phyloP scores from a whole-genome alignment of 1,140 invertebrate species.

The Drosophila funebris region DNA sequence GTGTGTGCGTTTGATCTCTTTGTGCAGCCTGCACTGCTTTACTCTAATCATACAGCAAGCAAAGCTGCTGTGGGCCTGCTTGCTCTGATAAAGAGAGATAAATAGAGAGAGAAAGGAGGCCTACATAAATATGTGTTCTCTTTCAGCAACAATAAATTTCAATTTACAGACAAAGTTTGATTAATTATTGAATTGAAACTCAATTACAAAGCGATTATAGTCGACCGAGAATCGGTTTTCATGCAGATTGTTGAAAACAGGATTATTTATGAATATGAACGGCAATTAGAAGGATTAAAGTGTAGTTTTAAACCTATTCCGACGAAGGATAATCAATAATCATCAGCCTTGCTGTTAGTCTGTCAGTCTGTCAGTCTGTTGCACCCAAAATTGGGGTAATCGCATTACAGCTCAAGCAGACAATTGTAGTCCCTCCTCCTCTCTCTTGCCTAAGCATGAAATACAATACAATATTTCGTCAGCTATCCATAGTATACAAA shows the following conservation, averaged over 20 bases:
- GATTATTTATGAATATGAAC: not conserved
- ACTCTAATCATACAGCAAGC: too few species aligned
- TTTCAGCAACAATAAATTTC: not conserved
- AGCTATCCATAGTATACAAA: slow-evolving; percentile 18
- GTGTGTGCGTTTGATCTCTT: too few species aligned
- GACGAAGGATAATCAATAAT: slow-evolving; percentile 10
- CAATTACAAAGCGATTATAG: not conserved
- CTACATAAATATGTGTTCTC: too few species aligned
- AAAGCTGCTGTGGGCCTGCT: too few species aligned
- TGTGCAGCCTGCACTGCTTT: too few species aligned
- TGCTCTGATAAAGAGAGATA: too few species aligned
- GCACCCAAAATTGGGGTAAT: slow-evolving; percentile 10
- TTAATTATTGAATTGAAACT: not conserved
- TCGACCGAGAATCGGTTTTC: not conserved
- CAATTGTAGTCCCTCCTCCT: not conserved
- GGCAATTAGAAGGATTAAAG: slow-evolving; percentile 12
- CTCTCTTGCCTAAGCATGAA: not conserved
- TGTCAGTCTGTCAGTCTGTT: too few species aligned
- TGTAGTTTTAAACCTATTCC: not conserved
- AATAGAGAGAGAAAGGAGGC: too few species aligned
- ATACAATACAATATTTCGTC: slow-evolving; percentile 7
- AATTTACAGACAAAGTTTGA: not conserved
- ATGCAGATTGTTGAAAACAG: not conserved
- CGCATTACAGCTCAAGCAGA: slow-evolving; percentile 2
- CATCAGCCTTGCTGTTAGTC: too few species aligned